Base-by-base conservation (phyloP, 2,113 vertebrate species). In the Ictalurus punctatus region DNA sequence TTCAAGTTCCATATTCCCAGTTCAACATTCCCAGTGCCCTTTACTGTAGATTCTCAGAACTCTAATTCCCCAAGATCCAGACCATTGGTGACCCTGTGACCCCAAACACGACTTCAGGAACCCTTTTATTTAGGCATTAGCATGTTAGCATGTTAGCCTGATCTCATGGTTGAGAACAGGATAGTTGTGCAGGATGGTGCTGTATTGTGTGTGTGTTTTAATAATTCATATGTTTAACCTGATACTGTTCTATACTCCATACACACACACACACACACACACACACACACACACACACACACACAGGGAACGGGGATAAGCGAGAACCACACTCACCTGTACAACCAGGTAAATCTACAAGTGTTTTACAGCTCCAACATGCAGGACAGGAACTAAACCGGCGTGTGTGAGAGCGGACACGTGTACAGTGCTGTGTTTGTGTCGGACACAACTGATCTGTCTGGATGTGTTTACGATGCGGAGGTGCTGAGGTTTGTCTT, bases 171-270 rank as follows among this genome's bases (percentile, higher is more conserved):
- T 79, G 17, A 30, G 52, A 81, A 21, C 25, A 80, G 52, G 52
- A 30, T 54, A 56, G 27, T 16, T 52, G 44, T n/a, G n/a, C 13
- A 25, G 23, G 40, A 78, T 30, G 17, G 21, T 7, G 21, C n/a
- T 59, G 56, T 61, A 7, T 59, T 59, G 54, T 89, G 61, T 79
- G 59, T 13, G 19, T 87, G 40, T 81, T n/a, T 85, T 86, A 86
- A 86, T 86, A 86, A 86, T 86, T 73, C 9, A 86, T 85, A 23
- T 73, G 19, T 86, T 56, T 54, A 86, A 86, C 84, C n/a, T 37
- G 67, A 86, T 30, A 71, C 84, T 30, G 17, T 85, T 85, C 84
- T 67, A 59, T 63, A 34, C 4, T 63, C 21, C 21, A 40, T 12
- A 37, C 17, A 40, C 34, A 6, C 81, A 25, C 34, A 25, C 48